Evolutionary conservation across 2,797 vertebrate species (phyloP), one percentile per base, ranked within the genome.

Genomic region (Melanotaenia nigrans): DNA sequence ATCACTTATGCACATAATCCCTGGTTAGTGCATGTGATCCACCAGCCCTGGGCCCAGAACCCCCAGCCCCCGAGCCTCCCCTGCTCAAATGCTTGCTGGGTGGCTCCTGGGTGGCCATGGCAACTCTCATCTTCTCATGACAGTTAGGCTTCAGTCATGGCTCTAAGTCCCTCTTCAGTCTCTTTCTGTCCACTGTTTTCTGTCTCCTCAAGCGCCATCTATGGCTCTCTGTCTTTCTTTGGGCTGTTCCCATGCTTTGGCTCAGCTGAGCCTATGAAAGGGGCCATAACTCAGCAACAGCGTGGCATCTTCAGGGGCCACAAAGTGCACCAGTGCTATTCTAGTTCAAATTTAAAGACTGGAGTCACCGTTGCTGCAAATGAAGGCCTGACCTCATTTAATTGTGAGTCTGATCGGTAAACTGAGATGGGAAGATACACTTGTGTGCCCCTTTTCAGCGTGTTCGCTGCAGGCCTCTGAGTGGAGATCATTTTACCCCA

Each of bases 1-100:
- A 96, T 97, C 96, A 95, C 96, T 96, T 96, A 96, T 96, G 96
- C 95, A 92, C 89, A 92, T 96, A 96, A 97, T 97, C 96, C 95
- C 91, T 89, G 78, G 92, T 94, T 92, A 89, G 87, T 92, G 93
- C 92, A 92, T 92, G 95, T 91, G 92, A 93, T 89, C 91, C 91
- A 89, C 89, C 89, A 87, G 80, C 81, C 85, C 20, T 76, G 88
- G 92, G 94, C 91, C 94, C 90, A 78, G 87, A 68, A 65, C 82
- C 81, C 78, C 53, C 78, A 74, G 78, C 90, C 88, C 49, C 85
- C 68, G 4, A 84, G 83, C 83, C 89, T 91, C 85, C 87, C 78
- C 69, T 89, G 83, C 85, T 88, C 54, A 67, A 85, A 92, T 92
- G 87, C 83, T 87, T 90, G 81, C 89, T 89, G 90, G 86, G 92